Base-by-base conservation (phyloP, 2,113 vertebrate genomes). In the Lagopus muta region DNA sequence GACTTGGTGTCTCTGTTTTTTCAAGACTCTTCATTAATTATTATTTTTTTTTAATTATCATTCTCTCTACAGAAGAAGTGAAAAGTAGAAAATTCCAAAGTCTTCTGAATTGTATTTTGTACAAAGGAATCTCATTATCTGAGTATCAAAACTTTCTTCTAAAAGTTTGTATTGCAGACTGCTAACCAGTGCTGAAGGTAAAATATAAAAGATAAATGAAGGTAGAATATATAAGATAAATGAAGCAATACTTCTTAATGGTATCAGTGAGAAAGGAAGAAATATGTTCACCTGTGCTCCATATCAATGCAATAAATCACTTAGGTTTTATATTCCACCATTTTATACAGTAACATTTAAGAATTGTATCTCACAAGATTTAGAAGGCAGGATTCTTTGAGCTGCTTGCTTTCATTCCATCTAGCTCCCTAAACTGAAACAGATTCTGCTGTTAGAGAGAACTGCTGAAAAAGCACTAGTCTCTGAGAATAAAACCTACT, bases 241-340 rank as follows among this genome's bases (percentile, higher is more conserved):
- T 94, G 95, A 97, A 95, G 81, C 94, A 95, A 95, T 97, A 93
- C n/a, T 91, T 87, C 86, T 92, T 94, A 96, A 96, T 96, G 71
- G 78, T 90, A 94, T 91, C 94, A 95, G 52, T 74, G 92, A 83
- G 94, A 94, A 92, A 84, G 66, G 86, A 96, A 96, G 91, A 96
- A 96, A 94, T 96, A 95, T 89, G 69, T 87, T 96, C 91, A 96
- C 90, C 79, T 96, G 84, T 77, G 81, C 83, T 95, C 73, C 55
- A 75, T 91, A 94, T 91, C 72, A 50, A 80, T 71, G 82, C 82
- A 95, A 97, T 96, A 96, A 95, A 96, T 97, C 96, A 96, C 60
- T 93, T 96, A 66, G 78, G 62, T 96, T 95, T 96, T 83, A 74
- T 24, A 73, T 89, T 88, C 73, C 64, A 88, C 83, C 62, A 82